These are phyloP conservation scores for Meles meles DNA, from an alignment of 2,113 vertebrate species.

Conservation along the genomic window DNA sequence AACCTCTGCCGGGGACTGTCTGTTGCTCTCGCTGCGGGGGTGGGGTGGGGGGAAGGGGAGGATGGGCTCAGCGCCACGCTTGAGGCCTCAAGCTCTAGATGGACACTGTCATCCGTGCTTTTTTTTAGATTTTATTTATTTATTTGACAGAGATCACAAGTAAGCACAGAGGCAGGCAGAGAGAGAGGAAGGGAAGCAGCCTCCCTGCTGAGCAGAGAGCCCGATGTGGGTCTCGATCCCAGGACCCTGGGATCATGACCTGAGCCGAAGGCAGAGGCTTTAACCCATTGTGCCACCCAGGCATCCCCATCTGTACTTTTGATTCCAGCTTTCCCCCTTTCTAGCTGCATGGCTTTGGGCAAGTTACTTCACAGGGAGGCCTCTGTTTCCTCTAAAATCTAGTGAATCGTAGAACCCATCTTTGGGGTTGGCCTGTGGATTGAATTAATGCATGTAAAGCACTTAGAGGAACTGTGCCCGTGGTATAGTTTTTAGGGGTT, in stretches of 20 bases:
- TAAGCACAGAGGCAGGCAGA: too few species aligned
- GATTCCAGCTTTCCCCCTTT: not conserved
- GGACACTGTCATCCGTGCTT: not conserved
- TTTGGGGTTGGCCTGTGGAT: not conserved
- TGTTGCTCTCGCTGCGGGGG: fast-evolving
- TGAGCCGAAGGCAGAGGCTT: too few species aligned
- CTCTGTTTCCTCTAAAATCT: not conserved
- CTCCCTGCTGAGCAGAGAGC: too few species aligned
- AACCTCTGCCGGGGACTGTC: not conserved
- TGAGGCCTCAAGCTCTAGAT: not conserved
- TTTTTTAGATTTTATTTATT: too few species aligned
- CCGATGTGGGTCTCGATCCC: too few species aligned
- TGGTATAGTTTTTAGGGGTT: not conserved
- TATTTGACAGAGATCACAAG: too few species aligned
- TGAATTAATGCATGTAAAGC: not conserved
- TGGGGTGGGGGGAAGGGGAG: too few species aligned
- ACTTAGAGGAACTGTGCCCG: not conserved
- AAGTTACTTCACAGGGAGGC: not conserved
- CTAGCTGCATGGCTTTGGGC: not conserved
- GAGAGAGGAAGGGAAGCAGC: too few species aligned
- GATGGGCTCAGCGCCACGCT: not conserved
- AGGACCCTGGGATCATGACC: too few species aligned
- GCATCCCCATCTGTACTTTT: too few species aligned
- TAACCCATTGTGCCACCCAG: too few species aligned
- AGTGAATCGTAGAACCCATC: not conserved